Base-by-base conservation (phyloP, 2,113 vertebrate genomes). In the Pitta sordida region DNA sequence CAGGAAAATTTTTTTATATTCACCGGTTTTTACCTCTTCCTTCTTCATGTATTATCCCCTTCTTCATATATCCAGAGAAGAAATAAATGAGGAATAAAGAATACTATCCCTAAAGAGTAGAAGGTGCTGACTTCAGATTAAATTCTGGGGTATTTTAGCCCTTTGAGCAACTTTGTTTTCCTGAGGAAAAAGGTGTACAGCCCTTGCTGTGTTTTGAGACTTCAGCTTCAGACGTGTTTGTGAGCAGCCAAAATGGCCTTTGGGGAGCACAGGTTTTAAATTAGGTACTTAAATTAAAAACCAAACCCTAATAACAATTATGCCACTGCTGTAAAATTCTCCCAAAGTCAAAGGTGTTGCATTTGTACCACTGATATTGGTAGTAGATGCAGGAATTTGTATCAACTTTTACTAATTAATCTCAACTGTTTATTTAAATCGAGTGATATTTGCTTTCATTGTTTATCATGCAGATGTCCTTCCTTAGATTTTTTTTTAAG, bases 361-460 rank as follows among this genome's bases (percentile, higher is more conserved):
- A 13, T 29, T 82, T 70, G n/a, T 26, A 15, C 34, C 11, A 0
- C 32, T 26, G 16, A 52, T 30, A 32, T 10, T 44, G 22, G 27
- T 74, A 34, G 43, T 23, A 63, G 75, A 70, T 58, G 20, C 4
- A 73, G 62, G 86, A 92, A 94, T 95, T 81, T 27, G 4, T 27
- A 26, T 1, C 3, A 85, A 95, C 71, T 94, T 93, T 48, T 55
- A 36, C 49, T 34, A 86, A 60, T 90, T 77, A 82, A 36, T 82
- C 82, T 82, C 70, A 60, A 69, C 59, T 56, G 76, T 90, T 95
- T 93, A 55, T 95, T 96, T 95, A 95, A 96, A 94, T 34, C 13
- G 24, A 92, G 79, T 43, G 86, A 69, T 96, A 88, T 96, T 97
- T 97, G 91, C 87, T 90, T 91, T 85, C 75, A 32, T 68, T 96